These are phyloP conservation scores for Hemistola chrysoprasaria DNA, from an alignment of 2,888 invertebrate genomes.

Conservation along the genomic window DNA sequence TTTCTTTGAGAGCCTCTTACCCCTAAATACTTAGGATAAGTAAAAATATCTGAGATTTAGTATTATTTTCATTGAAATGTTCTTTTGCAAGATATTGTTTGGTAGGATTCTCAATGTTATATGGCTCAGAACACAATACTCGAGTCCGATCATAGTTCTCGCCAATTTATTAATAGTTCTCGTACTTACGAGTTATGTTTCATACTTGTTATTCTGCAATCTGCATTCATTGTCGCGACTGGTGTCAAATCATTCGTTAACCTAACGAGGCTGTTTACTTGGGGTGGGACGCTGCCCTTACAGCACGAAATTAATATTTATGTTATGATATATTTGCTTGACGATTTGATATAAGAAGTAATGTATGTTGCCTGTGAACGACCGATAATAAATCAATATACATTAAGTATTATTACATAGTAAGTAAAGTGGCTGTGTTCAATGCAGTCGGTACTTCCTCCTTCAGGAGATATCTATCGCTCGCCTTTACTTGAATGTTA, in stretches of 20 bases:
- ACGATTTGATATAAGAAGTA: conserved; percentile 27
- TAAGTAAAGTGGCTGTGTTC: conserved; percentile 39
- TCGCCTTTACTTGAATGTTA: conserved; percentile 31
- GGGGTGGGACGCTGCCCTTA: conserved; percentile 35
- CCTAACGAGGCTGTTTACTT: conserved; percentile 45
- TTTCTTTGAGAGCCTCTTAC: conserved; percentile 5
- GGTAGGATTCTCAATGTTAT: too few species aligned
- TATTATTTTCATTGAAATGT: conserved; percentile 4
- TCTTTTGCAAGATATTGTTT: background rate
- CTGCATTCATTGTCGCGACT: conserved; percentile 32
- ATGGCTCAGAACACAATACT: background rate
- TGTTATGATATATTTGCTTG: conserved; percentile 39
- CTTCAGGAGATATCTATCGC: conserved; percentile 48
- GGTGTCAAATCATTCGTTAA: conserved; percentile 30
- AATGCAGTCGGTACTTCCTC: conserved; percentile 39
- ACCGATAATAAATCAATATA: conserved; percentile 40
- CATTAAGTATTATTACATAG: conserved; percentile 34
- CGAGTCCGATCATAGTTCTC: conserved; percentile 5
- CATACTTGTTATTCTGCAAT: conserved; percentile 34
- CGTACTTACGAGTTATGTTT: conserved; percentile 1
- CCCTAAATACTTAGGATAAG: too few species aligned
- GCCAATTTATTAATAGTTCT: conserved; percentile 19
- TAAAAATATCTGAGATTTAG: too few species aligned
- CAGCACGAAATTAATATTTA: conserved; percentile 38
- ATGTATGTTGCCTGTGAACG: conserved; percentile 33